Base-by-base conservation (phyloP, 1,140 invertebrate genomes). In the Lasaia peninsularis region DNA sequence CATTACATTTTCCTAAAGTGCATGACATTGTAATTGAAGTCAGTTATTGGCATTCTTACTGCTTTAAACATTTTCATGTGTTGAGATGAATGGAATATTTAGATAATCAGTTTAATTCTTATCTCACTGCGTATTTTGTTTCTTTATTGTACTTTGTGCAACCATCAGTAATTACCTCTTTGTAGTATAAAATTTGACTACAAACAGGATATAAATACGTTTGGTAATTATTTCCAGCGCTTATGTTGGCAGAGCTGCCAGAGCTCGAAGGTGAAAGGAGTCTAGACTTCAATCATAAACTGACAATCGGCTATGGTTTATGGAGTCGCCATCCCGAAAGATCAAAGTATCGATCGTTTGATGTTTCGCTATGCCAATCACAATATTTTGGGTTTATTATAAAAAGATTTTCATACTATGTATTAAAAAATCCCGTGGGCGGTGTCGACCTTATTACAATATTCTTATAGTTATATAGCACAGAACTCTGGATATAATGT, bases 241-340 rank as follows among this genome's bases (percentile, higher is more conserved):
- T 48, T 48, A 20, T 48, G 16, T 48, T 48, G 40, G 40, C 40
- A 48, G 40, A 20, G 16, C 18, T 48, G 40, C 9, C 40, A 48
- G 40, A 20, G 16, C 18, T 48, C 5, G 40, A 48, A 48, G 10
- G 40, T 18, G 48, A 53, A 64, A 54, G 58, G 44, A 50, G 53
- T 34, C 50, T 33, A 16, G 48, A 63, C 49, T 60, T 53, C 49
- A 50, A 63, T 63, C 20, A 64, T 32, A 52, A 56, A 59, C 49
- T 57, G 52, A 57, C 40, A 48, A 20, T 11, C 20, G 40, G 18
- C 40, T 8, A 48, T 48, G 40, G 40, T 44, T 44, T 44, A 44
- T 44, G 40, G 16, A 44, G 40, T 44, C 40, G 40, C 40, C 40
- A 20, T 18, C 40, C 20, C 9, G 40, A 11, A 44, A 44, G 40